A percentile compares a stretch with the other conserved stretches of the same genome.
These are phyloP conservation scores for Hippasteria phrygiana DNA, from an alignment of 53 echinoderm and acorn worm species.

Conservation along the genomic window DNA sequence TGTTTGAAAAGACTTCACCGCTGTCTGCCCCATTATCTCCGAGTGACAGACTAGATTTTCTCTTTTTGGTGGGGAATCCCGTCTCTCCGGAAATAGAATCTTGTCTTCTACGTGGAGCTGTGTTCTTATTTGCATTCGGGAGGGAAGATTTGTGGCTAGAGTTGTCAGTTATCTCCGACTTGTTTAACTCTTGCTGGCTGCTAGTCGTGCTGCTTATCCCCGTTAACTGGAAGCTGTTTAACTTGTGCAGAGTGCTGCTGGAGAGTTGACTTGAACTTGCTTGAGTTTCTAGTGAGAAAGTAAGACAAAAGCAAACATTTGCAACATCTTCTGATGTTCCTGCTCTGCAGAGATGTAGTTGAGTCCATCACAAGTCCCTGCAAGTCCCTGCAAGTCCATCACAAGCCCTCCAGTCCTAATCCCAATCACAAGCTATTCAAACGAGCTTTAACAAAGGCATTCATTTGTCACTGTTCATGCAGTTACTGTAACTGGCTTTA, in stretches of 20 bases:
- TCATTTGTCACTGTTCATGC: too few relatives aligned
- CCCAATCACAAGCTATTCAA: too few relatives aligned
- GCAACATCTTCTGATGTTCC: too few relatives aligned
- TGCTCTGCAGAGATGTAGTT: too few relatives aligned
- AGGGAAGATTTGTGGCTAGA: background rate
- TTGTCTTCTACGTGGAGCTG: background rate
- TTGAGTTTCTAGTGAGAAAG: background rate
- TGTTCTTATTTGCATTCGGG: background rate
- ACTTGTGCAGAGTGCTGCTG: background rate
- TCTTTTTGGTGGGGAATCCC: background rate
- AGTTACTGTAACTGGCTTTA: too few relatives aligned
- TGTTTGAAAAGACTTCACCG: background rate
- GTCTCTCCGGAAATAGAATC: background rate
- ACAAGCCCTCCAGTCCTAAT: too few relatives aligned
- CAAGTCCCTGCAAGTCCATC: too few relatives aligned
- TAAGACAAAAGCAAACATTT: too few relatives aligned
- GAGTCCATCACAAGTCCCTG: too few relatives aligned
- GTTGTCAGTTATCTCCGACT: background rate
- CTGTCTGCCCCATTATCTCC: background rate
- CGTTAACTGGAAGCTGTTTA: conserved; percentile 29
- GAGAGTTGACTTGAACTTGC: background rate
- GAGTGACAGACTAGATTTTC: background rate
- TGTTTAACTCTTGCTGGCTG: background rate
- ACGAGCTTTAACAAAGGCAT: too few relatives aligned
- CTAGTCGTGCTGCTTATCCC: background rate